Evolutionary conservation across 2,888 invertebrate genomes (phyloP), one percentile per base, ranked within the genome.

Genomic region (Ichneumon xanthorius): DNA sequence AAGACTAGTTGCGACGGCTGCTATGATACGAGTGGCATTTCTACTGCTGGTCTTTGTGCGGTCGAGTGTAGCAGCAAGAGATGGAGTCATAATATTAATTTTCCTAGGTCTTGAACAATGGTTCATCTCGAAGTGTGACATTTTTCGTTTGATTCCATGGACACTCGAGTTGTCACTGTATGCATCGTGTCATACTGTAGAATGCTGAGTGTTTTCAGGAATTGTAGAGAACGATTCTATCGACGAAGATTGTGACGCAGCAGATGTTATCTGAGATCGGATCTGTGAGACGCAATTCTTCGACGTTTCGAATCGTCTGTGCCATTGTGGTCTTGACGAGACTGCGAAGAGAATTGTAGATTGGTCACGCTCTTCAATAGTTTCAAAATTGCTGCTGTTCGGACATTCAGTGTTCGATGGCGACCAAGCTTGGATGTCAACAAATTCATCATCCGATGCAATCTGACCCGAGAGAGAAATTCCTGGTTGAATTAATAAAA

Each of bases 1-100:
- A 9, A 78, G 4, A 78, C 82, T 81, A 9, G 40, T 26, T 16
- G 65, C 26, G 7, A 73, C 58, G 40, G 84, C 75, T 16, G 73
- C 72, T 30, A 86, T 40, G 19, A 84, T 81, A 11, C 78, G 50
- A 19, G 75, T 73, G 5, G 84, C 82, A 67, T 78, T 79, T 68
- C 78, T 76, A 19, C 61, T 81, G 7, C 70, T 82, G 30, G 30
- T 30, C 2, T 30, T 30, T 30, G 30, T 30, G 30, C 30, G 30
- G 30, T 30, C 30, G 4, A 78, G 70, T 45, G 71, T 70, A 22
- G 79, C 61, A 16, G n/a, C 22, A 14, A 79, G 50, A 6, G 48
- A 58, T 9, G 71, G 63, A 14, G 61, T 79, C 70, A 71, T 79
- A 19, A 71, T 14, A 50, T 63, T 48, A 14, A 71, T 71, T 63